Conservation (phyloP, 1,140 invertebrate genomes). For the Euglossa dilemma region DNA sequence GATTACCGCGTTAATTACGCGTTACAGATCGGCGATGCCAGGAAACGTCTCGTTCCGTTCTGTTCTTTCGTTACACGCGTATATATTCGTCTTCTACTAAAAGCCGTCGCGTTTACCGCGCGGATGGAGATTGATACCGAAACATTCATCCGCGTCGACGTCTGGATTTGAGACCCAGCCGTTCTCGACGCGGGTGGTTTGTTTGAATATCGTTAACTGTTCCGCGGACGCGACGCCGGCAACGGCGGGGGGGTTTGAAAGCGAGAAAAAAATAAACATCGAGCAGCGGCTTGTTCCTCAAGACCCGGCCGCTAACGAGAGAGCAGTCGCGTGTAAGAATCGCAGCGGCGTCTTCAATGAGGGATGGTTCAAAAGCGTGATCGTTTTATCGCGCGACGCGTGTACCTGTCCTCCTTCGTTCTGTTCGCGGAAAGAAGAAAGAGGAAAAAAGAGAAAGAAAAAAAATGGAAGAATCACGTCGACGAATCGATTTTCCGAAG, state of each 20-base stretch:
- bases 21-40: too few relatives aligned
- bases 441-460: too few relatives aligned
- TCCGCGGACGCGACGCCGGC: conserved; percentile 25
- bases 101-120: conserved; percentile 1
- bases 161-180: conserved; percentile 53
- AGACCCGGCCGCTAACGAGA: conserved; percentile 44
- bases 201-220: conserved; percentile 78
- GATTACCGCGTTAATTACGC: too few relatives aligned
- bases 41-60: too few relatives aligned
- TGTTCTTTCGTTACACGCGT: too few relatives aligned
- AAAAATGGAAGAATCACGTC: neutral
- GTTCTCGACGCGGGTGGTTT: conserved; percentile 58
- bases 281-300: conserved; percentile 32
- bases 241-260: conserved; percentile 52
- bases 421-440: neutral
- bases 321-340: conserved; percentile 28
- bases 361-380: conserved; percentile 19
- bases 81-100: too few relatives aligned
- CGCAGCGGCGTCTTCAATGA: neutral
- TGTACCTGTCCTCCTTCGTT: neutral
- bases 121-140: conserved; percentile 15
- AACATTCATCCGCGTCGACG: conserved; percentile 51
- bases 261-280: conserved; percentile 34
- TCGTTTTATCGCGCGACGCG: neutral
- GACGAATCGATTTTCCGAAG: neutral